Evolutionary conservation across 2,113 vertebrate species (phyloP).

Genomic region (Cololabis saira): DNA sequence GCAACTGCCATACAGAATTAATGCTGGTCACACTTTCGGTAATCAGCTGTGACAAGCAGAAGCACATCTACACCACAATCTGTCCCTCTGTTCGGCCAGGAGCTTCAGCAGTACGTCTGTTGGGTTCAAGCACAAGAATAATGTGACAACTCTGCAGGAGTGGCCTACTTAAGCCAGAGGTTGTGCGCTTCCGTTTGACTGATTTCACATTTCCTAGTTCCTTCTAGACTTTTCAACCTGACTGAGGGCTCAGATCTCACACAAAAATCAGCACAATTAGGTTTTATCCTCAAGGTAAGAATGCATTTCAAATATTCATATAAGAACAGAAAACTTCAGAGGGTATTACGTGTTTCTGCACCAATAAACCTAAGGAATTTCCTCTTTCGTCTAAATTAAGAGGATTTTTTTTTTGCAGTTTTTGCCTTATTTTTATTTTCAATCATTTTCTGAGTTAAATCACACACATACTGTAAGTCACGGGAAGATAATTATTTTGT

Average conservation of each 20-base stretch:
- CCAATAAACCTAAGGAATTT: slow-evolving; percentile 34
- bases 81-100: slow-evolving; percentile 25
- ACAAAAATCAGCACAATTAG: slow-evolving; percentile 46
- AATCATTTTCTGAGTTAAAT: slow-evolving; percentile 23
- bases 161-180: slow-evolving; percentile 63
- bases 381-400: slow-evolving; percentile 34
- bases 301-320: slow-evolving; percentile 60
- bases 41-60: slow-evolving; percentile 48
- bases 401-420: slow-evolving; percentile 8
- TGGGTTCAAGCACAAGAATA: slow-evolving; percentile 46
- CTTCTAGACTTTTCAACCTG: slow-evolving; percentile 36
- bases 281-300: slow-evolving; percentile 32
- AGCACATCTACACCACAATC: slow-evolving; percentile 43
- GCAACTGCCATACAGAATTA: slow-evolving; percentile 29
- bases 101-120: slow-evolving; percentile 31
- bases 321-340: slow-evolving; percentile 26
- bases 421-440: slow-evolving; percentile 20
- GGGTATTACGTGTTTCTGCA: slow-evolving; percentile 27
- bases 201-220: slow-evolving; percentile 49
- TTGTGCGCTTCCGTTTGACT: slow-evolving; percentile 60
- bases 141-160: slow-evolving; percentile 60
- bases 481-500: slow-evolving; percentile 7
- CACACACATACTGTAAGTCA: slow-evolving; percentile 16
- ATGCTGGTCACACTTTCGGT: slow-evolving; percentile 35
- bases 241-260: slow-evolving; percentile 50